Evolutionary conservation across 2,888 invertebrate genomes (phyloP), one percentile per base, ranked within the genome.

Genomic region (Sesamia inferens): DNA sequence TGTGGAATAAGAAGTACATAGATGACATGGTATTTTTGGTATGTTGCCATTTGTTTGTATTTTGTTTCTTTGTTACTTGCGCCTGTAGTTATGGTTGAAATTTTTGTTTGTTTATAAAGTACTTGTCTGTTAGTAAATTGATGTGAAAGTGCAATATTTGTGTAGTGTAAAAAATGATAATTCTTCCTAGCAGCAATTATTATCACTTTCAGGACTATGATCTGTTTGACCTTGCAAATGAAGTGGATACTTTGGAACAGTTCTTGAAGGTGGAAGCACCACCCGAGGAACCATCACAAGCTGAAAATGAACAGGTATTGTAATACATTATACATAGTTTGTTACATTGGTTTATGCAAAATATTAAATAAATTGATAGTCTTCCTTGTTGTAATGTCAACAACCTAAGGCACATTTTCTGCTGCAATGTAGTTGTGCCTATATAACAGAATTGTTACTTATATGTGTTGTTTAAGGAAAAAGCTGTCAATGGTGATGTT

Each of bases 161-260:
- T 65, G 57, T 24, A 11, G 39, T 59, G 16, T 31, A 54, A 39
- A 44, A 24, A 61, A 48, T 48, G 74, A 57, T 75, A 76, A 76
- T 51, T 62, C 16, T 31, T 55, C 54, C 55, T 68, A 63, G 51
- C 64, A 48, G 31, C 13, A 67, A 44, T 74, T 51, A 83, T 84
- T 87, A 79, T 85, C 24, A 13, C 51, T 94, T 94, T 77, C 94
- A 99, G 98, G 99, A 99, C 93, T 99, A 99, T 94, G 99, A 99
- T 92, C 98, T 97, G 89, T 99, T 99, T 95, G 98, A 99, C 93
- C 95, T 98, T 94, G 98, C 99, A 31, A 98, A 99, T 95, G 99
- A 99, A 97, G 97, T 98, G 85, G 99, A 99, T 90, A 98, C 98
- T 86, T 96, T 99, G 94, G 98, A 99, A 92, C 97, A 98, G 91